phyloP scores from a whole-genome alignment of 2,888 invertebrate genomes.

The Phymatocera aterrima region DNA sequence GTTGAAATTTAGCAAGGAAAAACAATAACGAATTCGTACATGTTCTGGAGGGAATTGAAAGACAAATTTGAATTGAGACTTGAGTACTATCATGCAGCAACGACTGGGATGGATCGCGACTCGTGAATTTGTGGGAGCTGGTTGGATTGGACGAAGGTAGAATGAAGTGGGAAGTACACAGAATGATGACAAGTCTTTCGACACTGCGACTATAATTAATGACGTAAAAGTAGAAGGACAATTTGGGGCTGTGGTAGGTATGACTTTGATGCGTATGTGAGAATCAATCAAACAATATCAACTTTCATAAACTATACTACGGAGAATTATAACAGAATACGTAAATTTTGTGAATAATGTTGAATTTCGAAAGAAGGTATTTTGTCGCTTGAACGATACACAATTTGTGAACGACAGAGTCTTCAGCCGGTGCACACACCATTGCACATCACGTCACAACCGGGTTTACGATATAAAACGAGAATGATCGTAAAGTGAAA shows the following conservation, averaged over 20 bases:
- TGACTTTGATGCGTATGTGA: neutral
- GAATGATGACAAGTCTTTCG: neutral
- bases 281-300: neutral
- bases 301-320: neutral
- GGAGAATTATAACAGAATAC: neutral
- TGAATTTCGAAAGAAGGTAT: neutral
- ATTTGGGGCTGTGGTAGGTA: no score
- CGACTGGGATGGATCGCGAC: neutral
- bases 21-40: neutral
- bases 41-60: neutral
- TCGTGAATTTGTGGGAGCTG: neutral
- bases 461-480: conserved; percentile 11
- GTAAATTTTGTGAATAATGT: conserved; percentile 34
- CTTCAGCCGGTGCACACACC: conserved; percentile 23
- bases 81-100: neutral
- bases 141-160: neutral
- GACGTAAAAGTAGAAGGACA: neutral
- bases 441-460: conserved; percentile 32
- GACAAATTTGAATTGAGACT: neutral
- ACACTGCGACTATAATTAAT: no score
- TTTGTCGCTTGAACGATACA: conserved; percentile 3
- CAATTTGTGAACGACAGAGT: conserved; percentile 20
- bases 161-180: neutral
- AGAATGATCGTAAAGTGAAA: conserved; percentile 31
- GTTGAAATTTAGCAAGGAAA: no score